Evolutionary conservation across 2,797 vertebrate species (phyloP).

Genomic region (Amblyraja radiata): DNA sequence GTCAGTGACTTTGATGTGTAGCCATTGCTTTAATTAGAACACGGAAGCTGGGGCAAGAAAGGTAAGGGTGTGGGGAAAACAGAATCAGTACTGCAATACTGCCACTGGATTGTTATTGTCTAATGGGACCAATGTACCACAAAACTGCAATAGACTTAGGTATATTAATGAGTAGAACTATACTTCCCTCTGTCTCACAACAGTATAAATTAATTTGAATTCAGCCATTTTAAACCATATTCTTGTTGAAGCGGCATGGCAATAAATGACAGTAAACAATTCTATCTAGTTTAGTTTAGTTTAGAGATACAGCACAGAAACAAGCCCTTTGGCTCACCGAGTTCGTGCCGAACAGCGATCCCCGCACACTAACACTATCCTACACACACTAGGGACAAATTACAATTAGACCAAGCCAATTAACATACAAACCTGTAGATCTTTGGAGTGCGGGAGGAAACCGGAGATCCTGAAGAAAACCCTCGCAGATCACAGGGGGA

Average conservation of each 20-base stretch:
- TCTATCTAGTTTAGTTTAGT: neutral
- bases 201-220: too few relatives aligned
- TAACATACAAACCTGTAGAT: too few relatives aligned
- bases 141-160: neutral
- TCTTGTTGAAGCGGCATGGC: neutral
- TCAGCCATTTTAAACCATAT: neutral
- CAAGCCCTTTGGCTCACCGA: too few relatives aligned
- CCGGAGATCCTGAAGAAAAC: too few relatives aligned
- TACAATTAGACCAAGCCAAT: too few relatives aligned
- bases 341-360: too few relatives aligned
- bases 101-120: neutral
- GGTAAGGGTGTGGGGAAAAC: neutral
- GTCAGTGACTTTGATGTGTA: neutral
- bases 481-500: too few relatives aligned
- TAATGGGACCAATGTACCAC: neutral
- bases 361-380: too few relatives aligned
- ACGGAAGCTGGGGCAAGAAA: neutral
- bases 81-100: neutral
- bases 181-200: neutral
- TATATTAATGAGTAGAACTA: neutral
- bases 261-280: neutral
- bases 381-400: too few relatives aligned
- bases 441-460: too few relatives aligned
- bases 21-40: neutral
- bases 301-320: too few relatives aligned